A percentile compares a stretch with the other conserved stretches of the same genome.
phyloP scores from a whole-genome alignment of 1,140 invertebrate genomes.

The Drosophila melanica region DNA sequence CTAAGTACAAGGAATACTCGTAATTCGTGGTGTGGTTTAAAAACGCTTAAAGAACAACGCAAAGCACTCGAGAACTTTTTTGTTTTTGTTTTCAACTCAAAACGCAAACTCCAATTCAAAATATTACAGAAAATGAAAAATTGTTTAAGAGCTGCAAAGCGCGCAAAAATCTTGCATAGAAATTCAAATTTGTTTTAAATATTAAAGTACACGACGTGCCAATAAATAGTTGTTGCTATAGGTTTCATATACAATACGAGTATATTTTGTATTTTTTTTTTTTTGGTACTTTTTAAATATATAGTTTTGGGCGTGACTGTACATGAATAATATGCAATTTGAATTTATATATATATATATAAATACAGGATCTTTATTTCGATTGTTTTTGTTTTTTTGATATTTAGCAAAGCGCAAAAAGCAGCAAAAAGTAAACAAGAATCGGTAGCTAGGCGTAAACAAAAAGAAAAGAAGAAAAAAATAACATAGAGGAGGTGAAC shows the following conservation, averaged over 20 bases:
- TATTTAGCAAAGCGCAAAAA: constrained; percentile 25
- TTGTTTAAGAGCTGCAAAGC: constrained; percentile 34
- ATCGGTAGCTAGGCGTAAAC: constrained; percentile 32
- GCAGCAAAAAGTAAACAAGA: constrained; percentile 32
- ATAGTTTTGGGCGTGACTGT: constrained; percentile 58
- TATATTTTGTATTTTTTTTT: constrained; percentile 36
- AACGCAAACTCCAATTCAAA: constrained; percentile 42
- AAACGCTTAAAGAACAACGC: constrained; percentile 20
- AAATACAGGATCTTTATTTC: constrained; percentile 2
- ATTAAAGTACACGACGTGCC: constrained; percentile 62
- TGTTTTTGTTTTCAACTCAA: constrained; percentile 30
- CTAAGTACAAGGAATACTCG: constrained; percentile 28
- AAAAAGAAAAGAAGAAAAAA: background rate
- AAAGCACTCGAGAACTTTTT: constrained; percentile 27
- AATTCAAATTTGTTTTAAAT: constrained; percentile 35
- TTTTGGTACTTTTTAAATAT: constrained; percentile 25
- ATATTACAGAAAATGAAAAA: constrained; percentile 19
- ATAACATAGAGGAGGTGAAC: constrained; percentile 3
- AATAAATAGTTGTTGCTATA: constrained; percentile 54
- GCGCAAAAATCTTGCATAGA: constrained; percentile 54
- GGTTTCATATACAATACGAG: constrained; percentile 50
- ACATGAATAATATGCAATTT: constrained; percentile 34
- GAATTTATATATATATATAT: constrained; percentile 3
- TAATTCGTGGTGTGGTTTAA: constrained; percentile 67
- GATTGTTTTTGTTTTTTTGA: constrained; percentile 25